Conservation (phyloP, 2,888 invertebrate genomes). For the Stenoptilia bipunctidactyla region DNA sequence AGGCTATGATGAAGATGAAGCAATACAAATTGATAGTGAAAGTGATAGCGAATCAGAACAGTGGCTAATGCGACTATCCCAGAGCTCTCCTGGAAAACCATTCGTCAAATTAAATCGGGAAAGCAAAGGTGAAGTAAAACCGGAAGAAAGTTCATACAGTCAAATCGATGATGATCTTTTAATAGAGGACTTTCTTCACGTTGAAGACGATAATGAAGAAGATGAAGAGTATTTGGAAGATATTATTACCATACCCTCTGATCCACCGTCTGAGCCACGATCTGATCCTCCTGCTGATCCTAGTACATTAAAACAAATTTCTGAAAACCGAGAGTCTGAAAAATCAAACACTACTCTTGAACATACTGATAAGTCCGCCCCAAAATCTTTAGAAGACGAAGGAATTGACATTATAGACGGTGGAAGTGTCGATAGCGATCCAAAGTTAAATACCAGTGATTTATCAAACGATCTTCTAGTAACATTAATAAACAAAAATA, state of each 20-base stretch:
- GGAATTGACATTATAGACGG: neutral
- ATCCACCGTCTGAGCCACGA: constrained; percentile 3
- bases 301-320: neutral
- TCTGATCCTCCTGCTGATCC: constrained; percentile 3
- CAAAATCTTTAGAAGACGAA: neutral
- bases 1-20: constrained; percentile 41
- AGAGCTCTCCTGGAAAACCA: constrained; percentile 52
- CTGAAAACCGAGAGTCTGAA: too few species aligned
- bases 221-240: constrained; percentile 17
- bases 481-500: constrained; percentile 10
- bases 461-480: neutral
- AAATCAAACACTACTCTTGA: too few species aligned
- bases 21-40: constrained; percentile 45
- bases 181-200: constrained; percentile 15
- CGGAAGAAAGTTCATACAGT: constrained; percentile 48
- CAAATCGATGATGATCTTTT: constrained; percentile 38
- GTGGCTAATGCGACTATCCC: constrained; percentile 65
- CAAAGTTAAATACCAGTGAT: neutral
- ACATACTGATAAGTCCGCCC: neutral
- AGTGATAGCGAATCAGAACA: constrained; percentile 67
- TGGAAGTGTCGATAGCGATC: neutral
- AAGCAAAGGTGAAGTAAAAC: constrained; percentile 20
- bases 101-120: constrained; percentile 27
- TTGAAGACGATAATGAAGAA: constrained; percentile 17
- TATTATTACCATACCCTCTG: constrained; percentile 10